Evolutionary conservation across 37 sponge, comb jelly and placozoan species (phyloP).

Genomic region (Theonella swinhoei): DNA sequence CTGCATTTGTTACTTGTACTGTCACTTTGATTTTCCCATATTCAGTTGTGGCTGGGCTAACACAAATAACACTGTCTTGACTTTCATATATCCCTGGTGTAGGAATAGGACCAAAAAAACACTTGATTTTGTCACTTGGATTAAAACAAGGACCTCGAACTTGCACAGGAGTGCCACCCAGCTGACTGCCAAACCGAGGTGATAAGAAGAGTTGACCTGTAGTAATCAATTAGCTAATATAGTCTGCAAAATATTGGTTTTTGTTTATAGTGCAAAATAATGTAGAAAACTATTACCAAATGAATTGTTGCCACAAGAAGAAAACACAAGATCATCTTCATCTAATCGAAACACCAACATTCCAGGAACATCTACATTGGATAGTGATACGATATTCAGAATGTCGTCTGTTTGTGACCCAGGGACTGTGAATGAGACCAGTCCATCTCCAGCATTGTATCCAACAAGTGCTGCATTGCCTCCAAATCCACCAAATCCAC

Average conservation of each 20-base stretch:
- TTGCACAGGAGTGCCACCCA: conserved; percentile 23
- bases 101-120: conserved; percentile 4
- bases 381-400: conserved; percentile 2
- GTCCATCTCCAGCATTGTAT: conserved; percentile 27
- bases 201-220: too few relatives aligned
- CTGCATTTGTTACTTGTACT: neutral
- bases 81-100: conserved; percentile 5
- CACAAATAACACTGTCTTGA: neutral
- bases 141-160: neutral
- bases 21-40: neutral
- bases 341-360: conserved; percentile 22
- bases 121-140: neutral
- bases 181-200: conserved; percentile 19
- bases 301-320: too few relatives aligned
- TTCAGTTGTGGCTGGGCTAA: conserved; percentile 3
- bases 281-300: too few relatives aligned
- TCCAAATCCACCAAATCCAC: neutral
- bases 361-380: conserved; percentile 20
- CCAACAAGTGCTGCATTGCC: conserved; percentile 23
- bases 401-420: neutral
- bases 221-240: too few relatives aligned
- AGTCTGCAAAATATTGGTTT: too few relatives aligned
- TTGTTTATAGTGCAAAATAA: too few relatives aligned
- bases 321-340: neutral
- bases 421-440: conserved; percentile 3